A percentile compares a stretch with the other conserved stretches of the same genome.
Conservation (phyloP, 2,888 invertebrate species). For the Coenonympha glycerion region DNA sequence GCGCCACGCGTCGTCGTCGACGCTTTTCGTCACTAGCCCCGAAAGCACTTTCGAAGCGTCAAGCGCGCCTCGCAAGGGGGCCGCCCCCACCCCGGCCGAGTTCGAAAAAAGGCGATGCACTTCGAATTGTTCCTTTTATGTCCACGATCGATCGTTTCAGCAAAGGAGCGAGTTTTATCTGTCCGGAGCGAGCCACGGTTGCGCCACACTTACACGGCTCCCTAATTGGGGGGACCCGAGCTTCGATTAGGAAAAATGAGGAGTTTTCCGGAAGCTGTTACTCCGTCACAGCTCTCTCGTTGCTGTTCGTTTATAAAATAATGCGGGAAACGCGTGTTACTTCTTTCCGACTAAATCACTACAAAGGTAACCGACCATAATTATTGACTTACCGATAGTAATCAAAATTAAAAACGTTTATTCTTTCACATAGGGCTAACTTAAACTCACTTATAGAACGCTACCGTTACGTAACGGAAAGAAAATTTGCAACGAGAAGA, state of each 20-base stretch:
- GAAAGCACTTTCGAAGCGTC: constrained; percentile 66
- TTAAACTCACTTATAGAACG: no score
- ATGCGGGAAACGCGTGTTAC: background rate
- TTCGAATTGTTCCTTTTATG: constrained; percentile 74
- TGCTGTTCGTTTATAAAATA: background rate
- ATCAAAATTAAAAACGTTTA: no score
- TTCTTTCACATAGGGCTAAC: no score
- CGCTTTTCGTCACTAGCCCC: constrained; percentile 60
- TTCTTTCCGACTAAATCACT: no score
- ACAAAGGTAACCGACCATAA: no score
- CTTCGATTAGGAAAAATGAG: constrained; percentile 47
- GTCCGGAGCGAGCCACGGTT: constrained; percentile 51
- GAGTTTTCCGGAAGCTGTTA: constrained; percentile 22
- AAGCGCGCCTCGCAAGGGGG: constrained; percentile 48
- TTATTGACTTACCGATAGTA: no score
- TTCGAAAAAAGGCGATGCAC: constrained; percentile 75
- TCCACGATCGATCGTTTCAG: constrained; percentile 73
- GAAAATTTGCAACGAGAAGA: no score
- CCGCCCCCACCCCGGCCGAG: constrained; percentile 42
- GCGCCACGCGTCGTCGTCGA: constrained; percentile 38
- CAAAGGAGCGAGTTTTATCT: constrained; percentile 71
- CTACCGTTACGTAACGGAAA: no score
- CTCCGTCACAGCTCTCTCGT: constrained; percentile 10
- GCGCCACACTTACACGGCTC: constrained; percentile 58
- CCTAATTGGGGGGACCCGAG: constrained; percentile 56